These are phyloP conservation scores for Colistium nudipinnis DNA, from an alignment of 2,113 vertebrate genomes.

Conservation along the genomic window DNA sequence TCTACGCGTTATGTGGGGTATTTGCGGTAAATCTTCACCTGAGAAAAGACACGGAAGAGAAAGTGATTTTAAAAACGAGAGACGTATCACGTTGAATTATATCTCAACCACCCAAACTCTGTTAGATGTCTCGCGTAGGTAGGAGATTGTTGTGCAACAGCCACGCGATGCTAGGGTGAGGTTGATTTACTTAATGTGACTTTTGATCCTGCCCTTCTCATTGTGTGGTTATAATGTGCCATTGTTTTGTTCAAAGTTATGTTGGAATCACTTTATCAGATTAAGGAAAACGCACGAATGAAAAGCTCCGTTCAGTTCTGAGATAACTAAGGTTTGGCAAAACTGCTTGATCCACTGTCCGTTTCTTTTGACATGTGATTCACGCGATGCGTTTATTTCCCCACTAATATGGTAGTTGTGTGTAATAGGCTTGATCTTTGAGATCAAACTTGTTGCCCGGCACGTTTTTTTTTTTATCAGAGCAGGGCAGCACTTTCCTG, in stretches of 20 bases:
- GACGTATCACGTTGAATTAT: too few relatives aligned
- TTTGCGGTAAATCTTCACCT: neutral
- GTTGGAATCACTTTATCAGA: too few relatives aligned
- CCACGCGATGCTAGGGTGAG: neutral
- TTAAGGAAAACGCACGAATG: neutral
- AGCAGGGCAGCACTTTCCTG: neutral
- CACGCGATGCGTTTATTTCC: neutral
- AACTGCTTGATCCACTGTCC: neutral
- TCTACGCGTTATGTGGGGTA: neutral
- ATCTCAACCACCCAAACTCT: neutral
- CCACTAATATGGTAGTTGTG: neutral
- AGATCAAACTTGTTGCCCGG: neutral
- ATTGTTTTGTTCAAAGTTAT: neutral
- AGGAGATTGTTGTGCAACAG: slow-evolving; percentile 8
- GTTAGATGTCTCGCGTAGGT: too few relatives aligned
- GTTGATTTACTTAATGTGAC: slow-evolving; percentile 8
- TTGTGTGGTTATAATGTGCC: neutral
- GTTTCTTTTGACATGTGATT: neutral
- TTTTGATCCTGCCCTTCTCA: slow-evolving; percentile 1
- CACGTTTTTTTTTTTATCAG: neutral
- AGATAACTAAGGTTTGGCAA: neutral
- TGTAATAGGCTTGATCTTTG: neutral
- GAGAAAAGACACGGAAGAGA: neutral
- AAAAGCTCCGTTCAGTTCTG: neutral
- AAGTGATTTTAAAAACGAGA: too few relatives aligned